Conservation (phyloP, 1,140 invertebrate species). For the Hylaeus anthracinus region DNA sequence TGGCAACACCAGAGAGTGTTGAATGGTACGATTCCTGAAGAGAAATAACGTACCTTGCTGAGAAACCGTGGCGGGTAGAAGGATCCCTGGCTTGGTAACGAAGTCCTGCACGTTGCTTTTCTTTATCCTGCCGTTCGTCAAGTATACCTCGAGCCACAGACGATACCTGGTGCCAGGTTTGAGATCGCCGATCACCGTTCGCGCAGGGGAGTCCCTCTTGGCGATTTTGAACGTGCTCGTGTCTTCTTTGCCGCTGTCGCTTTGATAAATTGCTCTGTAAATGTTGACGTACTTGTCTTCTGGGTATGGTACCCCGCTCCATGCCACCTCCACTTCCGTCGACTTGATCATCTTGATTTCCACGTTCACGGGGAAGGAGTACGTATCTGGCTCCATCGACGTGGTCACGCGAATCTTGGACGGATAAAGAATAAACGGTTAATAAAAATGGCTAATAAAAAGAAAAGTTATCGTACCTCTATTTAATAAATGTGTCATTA, state of each 20-base stretch:
- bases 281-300: conserved; percentile 96
- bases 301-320: conserved; percentile 92
- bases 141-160: conserved; percentile 92
- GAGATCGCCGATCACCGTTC: conserved; percentile 86
- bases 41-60: conserved; percentile 77
- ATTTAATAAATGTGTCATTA: too few species aligned
- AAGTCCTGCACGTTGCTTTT: conserved; percentile 94
- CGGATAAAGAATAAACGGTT: too few species aligned
- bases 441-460: not conserved
- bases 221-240: conserved; percentile 92
- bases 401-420: conserved; percentile 74
- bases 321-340: conserved; percentile 88
- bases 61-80: conserved; percentile 80
- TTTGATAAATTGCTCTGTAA: conserved; percentile 91
- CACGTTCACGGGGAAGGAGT: conserved; percentile 89
- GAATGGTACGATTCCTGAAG: too few species aligned
- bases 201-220: conserved; percentile 88
- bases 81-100: conserved; percentile 88
- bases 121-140: conserved; percentile 93
- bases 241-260: conserved; percentile 87
- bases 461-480: too few species aligned
- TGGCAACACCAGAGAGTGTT: too few species aligned
- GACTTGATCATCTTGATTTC: conserved; percentile 88
- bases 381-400: conserved; percentile 84
- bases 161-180: conserved; percentile 92